Conservation (phyloP, 2,113 vertebrate species). For the Oncorhynchus keta region DNA sequence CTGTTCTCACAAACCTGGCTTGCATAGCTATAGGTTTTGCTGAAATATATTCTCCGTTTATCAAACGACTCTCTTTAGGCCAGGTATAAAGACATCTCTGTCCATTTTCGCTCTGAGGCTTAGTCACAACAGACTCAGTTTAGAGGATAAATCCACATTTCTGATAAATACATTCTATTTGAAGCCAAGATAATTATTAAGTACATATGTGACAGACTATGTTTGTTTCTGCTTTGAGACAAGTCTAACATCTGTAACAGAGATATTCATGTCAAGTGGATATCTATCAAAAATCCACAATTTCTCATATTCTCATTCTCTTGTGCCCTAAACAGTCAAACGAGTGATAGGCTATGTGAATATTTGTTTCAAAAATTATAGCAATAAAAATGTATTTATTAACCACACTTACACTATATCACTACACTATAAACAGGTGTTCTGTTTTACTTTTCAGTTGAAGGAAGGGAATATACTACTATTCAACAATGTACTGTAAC, state of each 20-base stretch:
- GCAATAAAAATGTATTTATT: not conserved
- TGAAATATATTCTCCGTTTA: too few relatives aligned
- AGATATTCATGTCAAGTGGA: not conserved
- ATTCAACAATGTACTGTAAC: too few relatives aligned
- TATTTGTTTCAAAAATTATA: not conserved
- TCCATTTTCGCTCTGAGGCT: slow-evolving; percentile 43
- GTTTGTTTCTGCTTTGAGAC: not conserved
- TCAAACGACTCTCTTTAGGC: slow-evolving; percentile 38
- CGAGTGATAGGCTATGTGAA: too few relatives aligned
- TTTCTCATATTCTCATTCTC: not conserved
- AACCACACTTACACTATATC: not conserved
- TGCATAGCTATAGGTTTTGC: slow-evolving; percentile 13
- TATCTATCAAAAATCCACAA: not conserved
- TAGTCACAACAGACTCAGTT: slow-evolving; percentile 33
- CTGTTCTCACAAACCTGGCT: slow-evolving; percentile 45
- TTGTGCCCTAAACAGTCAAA: not conserved
- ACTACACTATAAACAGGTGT: not conserved
- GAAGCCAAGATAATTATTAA: slow-evolving; percentile 12
- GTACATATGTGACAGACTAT: not conserved
- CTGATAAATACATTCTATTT: not conserved
- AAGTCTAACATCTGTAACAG: not conserved
- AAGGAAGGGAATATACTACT: not conserved
- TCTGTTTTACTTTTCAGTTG: not conserved
- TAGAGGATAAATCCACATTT: not conserved
- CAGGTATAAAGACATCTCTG: slow-evolving; percentile 43